Conservation (phyloP, 2,113 vertebrate species). For the Cebus imitator region DNA sequence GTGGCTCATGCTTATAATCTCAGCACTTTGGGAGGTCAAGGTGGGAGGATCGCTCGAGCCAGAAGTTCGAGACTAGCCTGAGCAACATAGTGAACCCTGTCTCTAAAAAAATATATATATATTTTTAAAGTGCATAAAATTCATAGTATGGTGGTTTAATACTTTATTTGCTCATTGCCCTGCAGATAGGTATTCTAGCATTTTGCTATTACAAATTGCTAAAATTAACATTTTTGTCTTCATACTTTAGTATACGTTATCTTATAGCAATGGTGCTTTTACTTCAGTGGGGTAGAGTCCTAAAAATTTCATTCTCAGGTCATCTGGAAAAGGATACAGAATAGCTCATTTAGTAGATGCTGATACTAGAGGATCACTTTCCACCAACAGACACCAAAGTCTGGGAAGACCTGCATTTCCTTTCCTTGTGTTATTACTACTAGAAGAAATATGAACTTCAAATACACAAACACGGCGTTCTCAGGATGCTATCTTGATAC, state of each 20-base stretch:
- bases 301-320: background rate
- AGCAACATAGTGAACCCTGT: background rate
- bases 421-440: background rate
- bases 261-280: background rate
- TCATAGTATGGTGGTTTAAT: background rate
- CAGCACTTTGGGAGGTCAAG: background rate
- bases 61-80: background rate
- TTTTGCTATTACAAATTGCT: slow-evolving; percentile 4
- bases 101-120: background rate
- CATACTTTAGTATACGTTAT: background rate
- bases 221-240: slow-evolving; percentile 5
- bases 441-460: background rate
- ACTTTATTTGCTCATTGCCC: background rate
- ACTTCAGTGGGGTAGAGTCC: background rate
- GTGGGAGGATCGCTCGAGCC: background rate
- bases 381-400: background rate
- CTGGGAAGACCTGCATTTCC: background rate
- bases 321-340: background rate
- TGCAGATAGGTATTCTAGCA: background rate
- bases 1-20: background rate
- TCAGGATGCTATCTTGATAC: background rate
- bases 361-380: background rate
- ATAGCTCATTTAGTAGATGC: background rate
- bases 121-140: background rate
- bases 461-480: background rate